phyloP scores from a whole-genome alignment of 2,888 invertebrate genomes.

The Zeuzera pyrina region DNA sequence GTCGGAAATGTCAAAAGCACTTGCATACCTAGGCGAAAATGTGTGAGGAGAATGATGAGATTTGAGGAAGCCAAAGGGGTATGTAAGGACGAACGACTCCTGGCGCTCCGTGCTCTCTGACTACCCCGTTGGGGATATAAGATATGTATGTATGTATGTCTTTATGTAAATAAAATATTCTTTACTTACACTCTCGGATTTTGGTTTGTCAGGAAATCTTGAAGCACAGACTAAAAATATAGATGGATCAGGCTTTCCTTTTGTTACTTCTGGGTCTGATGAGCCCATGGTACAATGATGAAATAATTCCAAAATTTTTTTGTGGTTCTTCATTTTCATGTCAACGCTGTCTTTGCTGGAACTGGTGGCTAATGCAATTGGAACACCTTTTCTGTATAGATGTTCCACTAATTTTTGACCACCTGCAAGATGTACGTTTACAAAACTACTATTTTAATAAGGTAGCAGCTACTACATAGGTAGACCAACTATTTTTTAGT shows the following conservation, averaged over 20 bases:
- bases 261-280: slow-evolving; percentile 86
- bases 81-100: no score
- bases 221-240: slow-evolving; percentile 85
- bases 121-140: no score
- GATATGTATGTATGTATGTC: no score
- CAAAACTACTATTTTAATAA: background rate
- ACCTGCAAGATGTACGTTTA: slow-evolving; percentile 64
- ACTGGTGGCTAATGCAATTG: slow-evolving; percentile 91
- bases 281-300: slow-evolving; percentile 85
- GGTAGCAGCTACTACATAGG: no score
- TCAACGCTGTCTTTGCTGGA: slow-evolving; percentile 81
- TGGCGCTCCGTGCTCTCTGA: no score
- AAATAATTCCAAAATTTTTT: slow-evolving; percentile 77
- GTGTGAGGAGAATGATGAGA: no score
- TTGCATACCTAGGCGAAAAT: no score
- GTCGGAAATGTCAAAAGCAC: no score
- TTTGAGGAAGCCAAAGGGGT: no score
- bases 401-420: slow-evolving; percentile 84
- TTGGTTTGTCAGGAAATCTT: slow-evolving; percentile 78
- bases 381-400: slow-evolving; percentile 79
- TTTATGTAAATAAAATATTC: no score
- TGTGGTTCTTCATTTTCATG: slow-evolving; percentile 78
- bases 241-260: slow-evolving; percentile 91
- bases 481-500: no score
- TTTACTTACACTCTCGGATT: slow-evolving; percentile 71